phyloP scores from a whole-genome alignment of 2,113 vertebrate species.

The Grallaria varia region DNA sequence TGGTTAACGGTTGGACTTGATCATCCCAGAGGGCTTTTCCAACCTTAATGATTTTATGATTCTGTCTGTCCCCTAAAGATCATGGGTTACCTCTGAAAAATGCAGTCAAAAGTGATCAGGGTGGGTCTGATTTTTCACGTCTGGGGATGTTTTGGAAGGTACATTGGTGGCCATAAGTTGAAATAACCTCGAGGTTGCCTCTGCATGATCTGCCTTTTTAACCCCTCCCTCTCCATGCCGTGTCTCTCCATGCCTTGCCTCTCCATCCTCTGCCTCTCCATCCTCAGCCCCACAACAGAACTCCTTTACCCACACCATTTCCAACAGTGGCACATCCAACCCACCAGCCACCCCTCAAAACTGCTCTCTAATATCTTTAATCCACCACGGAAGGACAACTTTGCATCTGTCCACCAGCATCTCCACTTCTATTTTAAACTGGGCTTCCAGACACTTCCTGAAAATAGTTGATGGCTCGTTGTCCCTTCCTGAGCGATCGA shows the following conservation, averaged over 20 bases:
- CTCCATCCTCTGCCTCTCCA: not conserved
- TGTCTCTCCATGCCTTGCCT: not conserved
- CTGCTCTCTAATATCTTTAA: not conserved
- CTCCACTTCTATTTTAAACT: constrained; percentile 36
- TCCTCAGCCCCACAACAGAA: not conserved
- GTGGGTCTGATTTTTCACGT: not conserved
- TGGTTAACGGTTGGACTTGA: not conserved
- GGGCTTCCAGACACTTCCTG: constrained; percentile 23
- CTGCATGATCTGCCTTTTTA: not conserved
- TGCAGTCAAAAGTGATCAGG: accelerated
- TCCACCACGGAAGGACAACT: not conserved
- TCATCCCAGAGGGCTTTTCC: not conserved
- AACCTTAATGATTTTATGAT: not conserved
- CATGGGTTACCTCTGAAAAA: not conserved
- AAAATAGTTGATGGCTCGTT: not conserved
- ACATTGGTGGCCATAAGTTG: not conserved
- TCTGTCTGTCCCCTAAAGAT: not conserved
- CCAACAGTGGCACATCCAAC: not conserved
- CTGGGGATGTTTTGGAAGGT: not conserved
- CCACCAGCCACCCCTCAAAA: not conserved
- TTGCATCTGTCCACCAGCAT: constrained; percentile 27
- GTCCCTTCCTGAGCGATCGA: constrained; percentile 1
- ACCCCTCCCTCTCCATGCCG: not conserved
- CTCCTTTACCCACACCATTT: not conserved
- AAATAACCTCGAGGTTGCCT: not conserved